phyloP scores from a whole-genome alignment of 2,797 vertebrate genomes.

The Bradypodion pumilum region DNA sequence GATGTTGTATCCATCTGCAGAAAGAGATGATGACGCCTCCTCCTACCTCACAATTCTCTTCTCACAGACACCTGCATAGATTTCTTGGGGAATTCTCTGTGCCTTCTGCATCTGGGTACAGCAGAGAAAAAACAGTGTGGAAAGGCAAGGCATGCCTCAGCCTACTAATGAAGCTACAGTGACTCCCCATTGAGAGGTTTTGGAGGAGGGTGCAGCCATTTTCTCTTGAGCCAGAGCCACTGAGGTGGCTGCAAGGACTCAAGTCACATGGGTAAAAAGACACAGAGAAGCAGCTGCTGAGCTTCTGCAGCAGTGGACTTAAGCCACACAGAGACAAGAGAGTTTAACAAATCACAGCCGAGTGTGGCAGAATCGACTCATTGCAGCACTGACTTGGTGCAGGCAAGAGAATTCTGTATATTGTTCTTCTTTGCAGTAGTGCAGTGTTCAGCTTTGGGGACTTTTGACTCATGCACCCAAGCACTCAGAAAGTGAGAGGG shows the following conservation, averaged over 20 bases:
- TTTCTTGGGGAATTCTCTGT: constrained; percentile 19
- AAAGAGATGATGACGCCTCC: neutral
- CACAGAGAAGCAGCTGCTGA: neutral
- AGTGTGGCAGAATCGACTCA: constrained; percentile 31
- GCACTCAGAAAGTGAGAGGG: neutral
- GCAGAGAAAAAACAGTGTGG: constrained; percentile 27
- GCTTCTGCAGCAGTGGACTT: constrained; percentile 24
- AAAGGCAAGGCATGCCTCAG: neutral
- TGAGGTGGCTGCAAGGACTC: neutral
- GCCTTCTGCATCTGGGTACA: constrained; percentile 6
- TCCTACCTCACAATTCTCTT: neutral
- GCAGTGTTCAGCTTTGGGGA: constrained; percentile 6
- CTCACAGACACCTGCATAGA: constrained; percentile 14
- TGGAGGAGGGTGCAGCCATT: constrained; percentile 12
- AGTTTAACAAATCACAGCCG: constrained; percentile 1
- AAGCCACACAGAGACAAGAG: neutral
- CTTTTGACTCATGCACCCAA: neutral
- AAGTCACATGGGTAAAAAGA: neutral
- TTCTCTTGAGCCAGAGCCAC: neutral
- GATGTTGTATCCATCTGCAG: constrained; percentile 10
- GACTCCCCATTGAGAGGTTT: neutral
- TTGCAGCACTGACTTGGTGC: constrained; percentile 39
- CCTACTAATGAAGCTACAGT: constrained; percentile 20
- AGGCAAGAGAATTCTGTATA: neutral
- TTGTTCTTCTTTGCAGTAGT: neutral